Percentiles rank a stretch among this genome's conserved stretches.
phyloP scores from a whole-genome alignment of 2,113 vertebrate species.

The Coreoperca whiteheadi region DNA sequence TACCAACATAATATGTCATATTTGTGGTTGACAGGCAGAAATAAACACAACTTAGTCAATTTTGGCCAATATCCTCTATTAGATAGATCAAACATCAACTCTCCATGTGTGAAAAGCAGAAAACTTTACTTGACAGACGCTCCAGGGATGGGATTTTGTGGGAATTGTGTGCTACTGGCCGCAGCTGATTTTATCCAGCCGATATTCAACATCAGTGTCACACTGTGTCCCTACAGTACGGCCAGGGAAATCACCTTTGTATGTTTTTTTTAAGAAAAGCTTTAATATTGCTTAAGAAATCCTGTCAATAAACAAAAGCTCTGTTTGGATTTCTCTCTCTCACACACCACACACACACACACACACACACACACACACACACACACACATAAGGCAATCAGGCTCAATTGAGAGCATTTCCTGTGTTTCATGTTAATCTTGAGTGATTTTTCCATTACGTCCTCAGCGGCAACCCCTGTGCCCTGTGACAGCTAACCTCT shows the following conservation, averaged over 20 bases:
- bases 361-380: constrained; percentile 39
- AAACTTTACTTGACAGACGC: neutral
- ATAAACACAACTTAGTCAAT: no score
- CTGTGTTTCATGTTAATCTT: constrained; percentile 88
- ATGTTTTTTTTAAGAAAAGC: neutral
- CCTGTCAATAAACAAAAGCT: constrained; percentile 51
- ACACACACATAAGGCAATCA: constrained; percentile 83
- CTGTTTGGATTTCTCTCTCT: constrained; percentile 14
- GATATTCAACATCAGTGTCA: neutral
- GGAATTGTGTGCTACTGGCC: neutral
- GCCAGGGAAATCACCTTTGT: neutral
- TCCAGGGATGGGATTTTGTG: neutral
- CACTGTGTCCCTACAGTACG: neutral
- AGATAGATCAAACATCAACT: neutral
- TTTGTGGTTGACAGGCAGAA: no score
- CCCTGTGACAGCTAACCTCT: constrained; percentile 63
- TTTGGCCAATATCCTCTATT: neutral
- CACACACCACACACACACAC: constrained; percentile 32
- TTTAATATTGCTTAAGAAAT: constrained; percentile 32
- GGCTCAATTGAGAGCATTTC: constrained; percentile 91
- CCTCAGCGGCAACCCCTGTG: constrained; percentile 72
- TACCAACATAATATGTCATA: neutral
- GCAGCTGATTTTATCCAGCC: neutral
- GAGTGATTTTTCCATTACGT: constrained; percentile 93
- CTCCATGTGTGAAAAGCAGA: neutral